Evolutionary conservation across 2,888 invertebrate species (phyloP), one percentile per base, ranked within the genome.

Genomic region (Acronicta aceris): DNA sequence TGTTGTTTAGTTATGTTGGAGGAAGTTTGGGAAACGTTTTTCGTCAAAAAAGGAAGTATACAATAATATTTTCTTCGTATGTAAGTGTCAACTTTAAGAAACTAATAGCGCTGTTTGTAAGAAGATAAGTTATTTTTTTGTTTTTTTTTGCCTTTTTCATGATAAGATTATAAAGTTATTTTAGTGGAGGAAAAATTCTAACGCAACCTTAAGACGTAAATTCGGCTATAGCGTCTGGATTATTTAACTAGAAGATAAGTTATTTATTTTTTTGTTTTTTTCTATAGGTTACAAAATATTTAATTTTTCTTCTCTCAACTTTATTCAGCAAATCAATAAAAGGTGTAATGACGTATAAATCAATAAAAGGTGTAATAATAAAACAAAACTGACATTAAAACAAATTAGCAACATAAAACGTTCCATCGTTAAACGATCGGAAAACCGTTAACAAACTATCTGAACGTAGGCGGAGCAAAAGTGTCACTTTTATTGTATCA

Each of bases 21-120:
- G 48, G 70, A 63, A 45, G n/a, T 65, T 69, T 50, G 30, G 47
- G n/a, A 41, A 45, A 5, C 46, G 45, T 21, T 65, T 63, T 49
- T 33, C 7, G 12, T 16, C 13, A 9, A 46, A 43, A 43, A 49
- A 41, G 3, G 0, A n/a, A 21, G n/a, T n/a, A n/a, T n/a, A n/a
- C n/a, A n/a, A n/a, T n/a, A n/a, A n/a, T n/a, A n/a, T n/a, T n/a
- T n/a, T n/a, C n/a, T n/a, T 21, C 21, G 21, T 21, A 21, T 21
- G 21, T 21, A 21, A 25, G 12, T 46, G 33, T 33, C 12, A 10
- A 12, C 7, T 33, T 10, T 10, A 27, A 27, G 7, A 27, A 27
- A 5, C 27, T 27, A 5, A 7, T 27, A 3, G 27, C 21, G 21
- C n/a, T n/a, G n/a, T n/a, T n/a, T n/a, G n/a, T n/a, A n/a, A n/a